phyloP scores from a whole-genome alignment of 2,797 vertebrate species.

The Dromococcyx pavoninus region DNA sequence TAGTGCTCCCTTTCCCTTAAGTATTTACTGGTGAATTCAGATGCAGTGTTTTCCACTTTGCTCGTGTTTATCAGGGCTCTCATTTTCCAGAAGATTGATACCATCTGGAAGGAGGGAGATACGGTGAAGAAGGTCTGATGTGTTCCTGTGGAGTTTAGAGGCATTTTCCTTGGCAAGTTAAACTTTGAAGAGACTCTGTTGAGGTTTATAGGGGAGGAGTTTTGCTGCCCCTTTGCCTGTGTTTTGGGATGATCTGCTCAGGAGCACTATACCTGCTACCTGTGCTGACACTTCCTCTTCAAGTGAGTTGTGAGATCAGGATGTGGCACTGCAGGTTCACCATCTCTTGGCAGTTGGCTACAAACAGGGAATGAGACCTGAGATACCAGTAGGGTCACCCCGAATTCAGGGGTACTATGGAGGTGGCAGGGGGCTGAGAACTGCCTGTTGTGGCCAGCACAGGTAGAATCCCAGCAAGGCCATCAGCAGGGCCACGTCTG shows the following conservation, averaged over 20 bases:
- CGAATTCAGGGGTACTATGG: rapidly evolving
- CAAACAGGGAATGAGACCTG: background rate
- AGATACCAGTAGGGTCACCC: background rate
- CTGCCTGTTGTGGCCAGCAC: background rate
- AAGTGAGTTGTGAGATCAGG: constrained; percentile 31
- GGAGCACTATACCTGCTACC: constrained; percentile 10
- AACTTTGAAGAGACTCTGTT: background rate
- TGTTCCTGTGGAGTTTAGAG: background rate
- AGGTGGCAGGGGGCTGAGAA: rapidly evolving
- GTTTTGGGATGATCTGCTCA: background rate
- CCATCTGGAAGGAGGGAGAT: background rate
- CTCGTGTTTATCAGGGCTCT: constrained; percentile 51
- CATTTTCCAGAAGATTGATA: constrained; percentile 45
- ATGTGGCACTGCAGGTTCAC: constrained; percentile 56
- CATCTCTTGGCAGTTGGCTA: constrained; percentile 40
- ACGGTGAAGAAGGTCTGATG: background rate
- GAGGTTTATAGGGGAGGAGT: background rate
- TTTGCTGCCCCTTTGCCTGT: background rate
- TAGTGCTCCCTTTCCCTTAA: constrained; percentile 36
- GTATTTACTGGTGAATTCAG: background rate
- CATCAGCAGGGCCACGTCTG: rapidly evolving
- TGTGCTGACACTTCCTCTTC: constrained; percentile 15
- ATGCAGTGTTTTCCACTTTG: background rate
- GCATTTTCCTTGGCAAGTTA: background rate
- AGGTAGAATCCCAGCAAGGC: background rate